Evolutionary conservation across 2,888 invertebrate species (phyloP), one percentile per base, ranked within the genome.

Genomic region (Lysandra bellargus): DNA sequence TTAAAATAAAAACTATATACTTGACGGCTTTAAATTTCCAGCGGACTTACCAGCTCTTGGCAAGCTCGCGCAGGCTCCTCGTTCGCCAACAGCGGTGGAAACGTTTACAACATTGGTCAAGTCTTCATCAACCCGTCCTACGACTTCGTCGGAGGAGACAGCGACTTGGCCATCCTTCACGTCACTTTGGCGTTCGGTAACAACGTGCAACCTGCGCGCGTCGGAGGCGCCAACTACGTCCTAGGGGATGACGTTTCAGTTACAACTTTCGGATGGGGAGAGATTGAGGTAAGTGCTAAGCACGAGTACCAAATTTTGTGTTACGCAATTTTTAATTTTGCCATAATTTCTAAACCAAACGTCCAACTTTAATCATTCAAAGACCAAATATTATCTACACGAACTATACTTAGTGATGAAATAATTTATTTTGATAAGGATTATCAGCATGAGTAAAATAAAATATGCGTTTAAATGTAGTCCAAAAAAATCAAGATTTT

Each of bases 201-300:
- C 40, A 82, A 83, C 53, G 83, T 85, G 2, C 83, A 83, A 17
- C 78, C 87, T 0, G 89, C 82, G 17, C 80, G 80, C 17, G 85
- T 89, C 12, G 87, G 88, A 81, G 85, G 89, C 0, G 1, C 83
- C 37, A 87, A 84, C 80, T 89, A 87, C 80, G 81, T 81, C 78
- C 79, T 88, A 4, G 83, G 57, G 17, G 89, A 90, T 76, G 85
- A 87, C 80, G 82, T 83, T 79, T 82, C 80, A 1, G 89, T 89
- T 6, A 87, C 85, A 85, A 88, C 88, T 40, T 82, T 86, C 53
- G 89, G 90, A 81, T 90, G 90, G 90, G 90, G 90, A 2, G 77
- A 78, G 64, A 77, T 73, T 9, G 73, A 69, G 44, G 79, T 80
- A 57, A 81, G 79, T 60, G 30, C 33, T 30, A 78, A 78, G 3